Evolutionary conservation across 2,888 invertebrate species (phyloP), one percentile per base, ranked within the genome.

Genomic region (Chesias legatella): DNA sequence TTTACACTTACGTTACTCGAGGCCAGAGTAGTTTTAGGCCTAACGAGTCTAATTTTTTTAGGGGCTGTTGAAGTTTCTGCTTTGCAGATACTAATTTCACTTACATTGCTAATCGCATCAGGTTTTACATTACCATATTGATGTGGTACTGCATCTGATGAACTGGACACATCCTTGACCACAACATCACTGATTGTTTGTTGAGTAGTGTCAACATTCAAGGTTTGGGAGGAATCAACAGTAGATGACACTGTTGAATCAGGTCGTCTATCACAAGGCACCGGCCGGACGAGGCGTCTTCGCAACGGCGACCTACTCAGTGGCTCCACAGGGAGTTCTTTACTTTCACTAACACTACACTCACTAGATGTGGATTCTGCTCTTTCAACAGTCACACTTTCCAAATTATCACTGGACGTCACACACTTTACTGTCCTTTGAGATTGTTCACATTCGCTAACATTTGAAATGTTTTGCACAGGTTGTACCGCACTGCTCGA

Each of bases 311-410:
- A 81, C 52, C 73, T 67, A 21, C 74, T 71, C 36, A 62, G 54
- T 41, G 69, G 56, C 50, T 80, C 81, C 25, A 57, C 50, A 26
- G 56, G 53, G 43, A 58, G 51, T 38, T 57, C 48, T 56, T 66
- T 75, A 42, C 63, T 70, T 60, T 77, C 80, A 78, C 80, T 77
- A 58, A 77, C 70, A 79, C 75, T 79, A 75, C 64, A 78, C 65
- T 85, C 86, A 84, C 79, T 82, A 51, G 85, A 86, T 22, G 88
- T 85, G 49, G 86, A 83, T 68, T 88, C 84, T 37, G 79, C 86
- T 78, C 76, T 82, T 74, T 82, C 86, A 54, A 84, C 75, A 63
- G 72, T 78, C 53, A 86, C 75, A 75, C 70, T 79, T 73, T 83
- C 81, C 53, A 70, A 64, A 59, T 54, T 78, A 67, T 79, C 86